Evolutionary conservation across 2,113 vertebrate genomes (phyloP).

Genomic region (Rhynchopsitta pachyrhyncha): DNA sequence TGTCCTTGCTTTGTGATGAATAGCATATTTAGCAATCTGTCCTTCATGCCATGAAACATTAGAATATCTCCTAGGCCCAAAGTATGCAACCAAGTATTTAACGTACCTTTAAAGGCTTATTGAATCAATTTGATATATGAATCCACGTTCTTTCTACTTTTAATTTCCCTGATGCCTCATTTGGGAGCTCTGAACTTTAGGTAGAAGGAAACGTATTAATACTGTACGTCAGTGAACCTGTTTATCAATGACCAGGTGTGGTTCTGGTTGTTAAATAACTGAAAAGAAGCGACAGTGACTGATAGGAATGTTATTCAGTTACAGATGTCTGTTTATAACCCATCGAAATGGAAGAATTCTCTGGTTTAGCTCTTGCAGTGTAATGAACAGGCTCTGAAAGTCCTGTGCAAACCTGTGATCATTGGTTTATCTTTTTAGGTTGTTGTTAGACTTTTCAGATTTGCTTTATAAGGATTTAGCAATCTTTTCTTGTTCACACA

Average conservation of each 20-base stretch:
- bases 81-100: conserved; percentile 5
- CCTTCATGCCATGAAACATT: not conserved
- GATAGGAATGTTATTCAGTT: not conserved
- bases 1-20: conserved; percentile 16
- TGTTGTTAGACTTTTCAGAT: not conserved
- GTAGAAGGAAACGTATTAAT: not conserved
- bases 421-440: not conserved
- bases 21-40: conserved; percentile 27
- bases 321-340: not conserved
- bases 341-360: not conserved
- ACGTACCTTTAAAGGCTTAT: not conserved
- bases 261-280: not conserved
- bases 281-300: not conserved
- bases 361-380: not conserved
- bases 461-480: not conserved
- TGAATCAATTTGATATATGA: not conserved
- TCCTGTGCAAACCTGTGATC: not conserved
- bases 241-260: not conserved
- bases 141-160: not conserved
- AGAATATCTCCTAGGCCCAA: not conserved
- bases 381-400: not conserved
- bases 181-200: not conserved
- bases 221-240: not conserved
- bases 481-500: not conserved
- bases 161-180: not conserved